These are phyloP conservation scores for Acipenser ruthenus DNA, from an alignment of 2,797 vertebrate species.

Conservation along the genomic window DNA sequence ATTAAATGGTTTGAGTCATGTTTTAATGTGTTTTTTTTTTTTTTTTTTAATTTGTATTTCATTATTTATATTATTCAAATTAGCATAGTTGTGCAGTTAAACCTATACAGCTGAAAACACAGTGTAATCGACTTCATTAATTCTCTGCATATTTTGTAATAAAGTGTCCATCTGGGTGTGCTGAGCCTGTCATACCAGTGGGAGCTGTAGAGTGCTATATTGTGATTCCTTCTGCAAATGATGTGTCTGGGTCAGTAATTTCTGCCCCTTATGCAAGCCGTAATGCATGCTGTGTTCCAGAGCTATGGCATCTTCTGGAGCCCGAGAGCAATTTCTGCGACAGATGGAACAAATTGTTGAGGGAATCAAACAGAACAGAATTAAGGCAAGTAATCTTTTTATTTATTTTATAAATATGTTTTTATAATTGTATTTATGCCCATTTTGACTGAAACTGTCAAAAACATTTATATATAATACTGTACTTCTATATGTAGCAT, in stretches of 20 bases:
- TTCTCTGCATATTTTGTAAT: too few relatives aligned
- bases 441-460: too few relatives aligned
- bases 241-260: neutral
- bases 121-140: too few relatives aligned
- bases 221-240: neutral
- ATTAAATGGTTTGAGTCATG: too few relatives aligned
- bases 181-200: neutral
- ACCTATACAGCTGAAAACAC: too few relatives aligned
- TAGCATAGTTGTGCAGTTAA: too few relatives aligned
- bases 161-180: neutral
- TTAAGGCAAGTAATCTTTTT: constrained; percentile 66
- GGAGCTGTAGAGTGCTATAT: neutral
- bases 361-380: constrained; percentile 90
- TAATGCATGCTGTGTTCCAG: constrained; percentile 44
- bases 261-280: neutral
- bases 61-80: too few relatives aligned
- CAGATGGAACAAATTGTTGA: constrained; percentile 99
- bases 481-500: too few relatives aligned
- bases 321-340: constrained; percentile 88
- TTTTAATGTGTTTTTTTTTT: too few relatives aligned
- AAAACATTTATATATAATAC: too few relatives aligned
- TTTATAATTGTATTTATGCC: neutral
- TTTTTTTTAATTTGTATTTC: too few relatives aligned
- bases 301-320: constrained; percentile 85
- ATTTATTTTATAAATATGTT: neutral